phyloP scores from a whole-genome alignment of 2,797 vertebrate genomes.

The Microhierax caerulescens region DNA sequence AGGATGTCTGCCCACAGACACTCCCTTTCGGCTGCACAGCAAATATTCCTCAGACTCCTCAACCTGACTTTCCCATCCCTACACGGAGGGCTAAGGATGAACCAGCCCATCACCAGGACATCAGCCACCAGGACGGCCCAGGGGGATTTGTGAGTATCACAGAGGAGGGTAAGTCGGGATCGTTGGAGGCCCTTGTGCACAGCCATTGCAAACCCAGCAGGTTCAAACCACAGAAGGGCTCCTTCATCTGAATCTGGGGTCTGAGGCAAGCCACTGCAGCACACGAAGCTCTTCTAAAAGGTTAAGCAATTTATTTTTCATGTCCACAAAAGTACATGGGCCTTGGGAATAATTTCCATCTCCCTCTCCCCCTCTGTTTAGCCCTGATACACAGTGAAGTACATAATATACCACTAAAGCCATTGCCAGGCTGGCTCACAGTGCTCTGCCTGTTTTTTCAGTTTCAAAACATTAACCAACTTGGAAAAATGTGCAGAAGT shows the following conservation, averaged over 20 bases:
- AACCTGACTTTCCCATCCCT: neutral
- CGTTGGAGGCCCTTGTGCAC: neutral
- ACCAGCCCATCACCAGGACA: neutral
- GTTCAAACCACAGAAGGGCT: neutral
- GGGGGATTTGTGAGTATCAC: neutral
- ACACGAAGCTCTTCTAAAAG: neutral
- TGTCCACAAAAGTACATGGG: neutral
- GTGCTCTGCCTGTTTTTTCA: neutral
- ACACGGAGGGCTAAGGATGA: neutral
- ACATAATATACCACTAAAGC: neutral
- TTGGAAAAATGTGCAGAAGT: neutral
- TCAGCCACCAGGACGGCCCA: neutral
- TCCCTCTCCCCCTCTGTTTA: neutral
- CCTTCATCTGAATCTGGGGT: neutral
- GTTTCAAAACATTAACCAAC: neutral
- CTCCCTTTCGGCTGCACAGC: neutral
- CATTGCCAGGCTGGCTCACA: neutral
- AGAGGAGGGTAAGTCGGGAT: neutral
- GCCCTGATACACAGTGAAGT: neutral
- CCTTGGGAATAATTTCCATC: neutral
- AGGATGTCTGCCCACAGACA: rapidly evolving
- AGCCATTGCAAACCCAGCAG: neutral
- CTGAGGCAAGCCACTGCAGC: neutral
- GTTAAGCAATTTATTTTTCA: conserved; percentile 13
- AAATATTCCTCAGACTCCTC: neutral